These are phyloP conservation scores for Diacarnus erythraeanus DNA, from an alignment of 37 sponge, comb jelly and placozoan genomes.

Conservation along the genomic window DNA sequence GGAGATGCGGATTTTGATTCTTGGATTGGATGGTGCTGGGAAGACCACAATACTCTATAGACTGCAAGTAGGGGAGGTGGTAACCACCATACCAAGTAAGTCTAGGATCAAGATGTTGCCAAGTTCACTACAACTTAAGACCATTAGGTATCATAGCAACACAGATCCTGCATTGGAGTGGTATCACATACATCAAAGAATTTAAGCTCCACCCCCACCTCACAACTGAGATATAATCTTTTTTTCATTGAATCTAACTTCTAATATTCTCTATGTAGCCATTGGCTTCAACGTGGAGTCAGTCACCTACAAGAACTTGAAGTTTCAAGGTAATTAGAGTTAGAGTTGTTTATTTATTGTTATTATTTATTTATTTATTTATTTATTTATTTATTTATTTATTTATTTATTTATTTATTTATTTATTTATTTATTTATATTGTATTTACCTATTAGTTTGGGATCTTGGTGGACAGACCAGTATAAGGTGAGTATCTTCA, in stretches of 20 bases:
- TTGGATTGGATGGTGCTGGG: slow-evolving; percentile 99
- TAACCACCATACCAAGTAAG: slow-evolving; percentile 99
- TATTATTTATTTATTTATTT: too few relatives aligned
- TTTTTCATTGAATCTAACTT: too few relatives aligned
- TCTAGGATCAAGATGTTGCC: neutral
- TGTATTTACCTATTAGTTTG: slow-evolving; percentile 64
- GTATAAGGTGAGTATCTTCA: slow-evolving; percentile 81
- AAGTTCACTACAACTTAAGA: neutral
- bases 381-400: too few relatives aligned
- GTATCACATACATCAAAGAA: neutral
- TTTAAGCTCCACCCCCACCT: too few relatives aligned
- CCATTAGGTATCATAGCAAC: neutral
- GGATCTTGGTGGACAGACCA: slow-evolving; percentile 98
- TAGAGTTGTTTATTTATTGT: too few relatives aligned
- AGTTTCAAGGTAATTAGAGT: slow-evolving; percentile 89
- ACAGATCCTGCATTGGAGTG: neutral
- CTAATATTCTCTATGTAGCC: slow-evolving; percentile 46
- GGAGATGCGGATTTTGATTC: slow-evolving; percentile 88
- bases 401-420: too few relatives aligned
- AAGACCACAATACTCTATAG: slow-evolving; percentile 98
- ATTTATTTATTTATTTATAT: neutral
- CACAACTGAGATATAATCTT: too few relatives aligned
- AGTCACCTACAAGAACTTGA: slow-evolving; percentile 97
- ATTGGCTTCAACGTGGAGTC: slow-evolving; percentile 99
- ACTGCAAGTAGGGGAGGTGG: slow-evolving; percentile 98